Conservation (phyloP, 2,888 invertebrate genomes). For the Sceliomorpha sp. region DNA sequence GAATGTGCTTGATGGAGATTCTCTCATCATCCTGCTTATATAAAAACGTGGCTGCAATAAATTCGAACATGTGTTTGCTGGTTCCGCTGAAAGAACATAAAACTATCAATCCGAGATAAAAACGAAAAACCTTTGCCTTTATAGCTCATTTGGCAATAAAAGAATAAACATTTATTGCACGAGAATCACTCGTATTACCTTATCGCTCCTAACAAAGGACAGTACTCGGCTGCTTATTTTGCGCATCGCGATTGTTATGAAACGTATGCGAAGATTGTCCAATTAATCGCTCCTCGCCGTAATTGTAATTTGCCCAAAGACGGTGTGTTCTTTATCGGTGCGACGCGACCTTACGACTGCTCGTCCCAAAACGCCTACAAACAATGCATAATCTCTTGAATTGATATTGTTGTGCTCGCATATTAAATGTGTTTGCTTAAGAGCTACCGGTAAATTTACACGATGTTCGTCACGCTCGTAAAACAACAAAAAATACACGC, state of each 20-base stretch:
- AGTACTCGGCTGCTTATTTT: too few relatives aligned
- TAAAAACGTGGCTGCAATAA: slow-evolving; percentile 13
- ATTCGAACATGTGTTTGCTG: slow-evolving; percentile 4
- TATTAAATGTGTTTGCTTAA: slow-evolving; percentile 66
- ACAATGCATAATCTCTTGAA: slow-evolving; percentile 70
- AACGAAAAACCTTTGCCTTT: slow-evolving; percentile 14
- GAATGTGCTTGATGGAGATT: slow-evolving; percentile 6
- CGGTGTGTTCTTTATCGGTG: too few relatives aligned
- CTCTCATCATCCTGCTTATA: slow-evolving; percentile 11
- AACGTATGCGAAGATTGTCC: neutral
- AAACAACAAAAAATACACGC: slow-evolving; percentile 53
- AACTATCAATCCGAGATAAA: slow-evolving; percentile 12
- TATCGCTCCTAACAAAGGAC: slow-evolving; percentile 6
- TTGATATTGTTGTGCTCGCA: slow-evolving; percentile 65
- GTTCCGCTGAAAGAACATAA: slow-evolving; percentile 18
- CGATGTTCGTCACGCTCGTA: slow-evolving; percentile 53
- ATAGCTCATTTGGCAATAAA: slow-evolving; percentile 25
- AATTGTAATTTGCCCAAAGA: too few relatives aligned
- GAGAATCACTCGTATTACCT: slow-evolving; percentile 20
- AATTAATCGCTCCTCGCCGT: too few relatives aligned
- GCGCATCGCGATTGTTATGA: too few relatives aligned
- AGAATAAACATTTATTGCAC: slow-evolving; percentile 13
- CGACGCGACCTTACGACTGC: slow-evolving; percentile 61
- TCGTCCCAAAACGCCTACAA: slow-evolving; percentile 64
- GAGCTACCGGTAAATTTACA: slow-evolving; percentile 48